phyloP scores from a whole-genome alignment of 2,113 vertebrate genomes.

The Macrotus californicus region DNA sequence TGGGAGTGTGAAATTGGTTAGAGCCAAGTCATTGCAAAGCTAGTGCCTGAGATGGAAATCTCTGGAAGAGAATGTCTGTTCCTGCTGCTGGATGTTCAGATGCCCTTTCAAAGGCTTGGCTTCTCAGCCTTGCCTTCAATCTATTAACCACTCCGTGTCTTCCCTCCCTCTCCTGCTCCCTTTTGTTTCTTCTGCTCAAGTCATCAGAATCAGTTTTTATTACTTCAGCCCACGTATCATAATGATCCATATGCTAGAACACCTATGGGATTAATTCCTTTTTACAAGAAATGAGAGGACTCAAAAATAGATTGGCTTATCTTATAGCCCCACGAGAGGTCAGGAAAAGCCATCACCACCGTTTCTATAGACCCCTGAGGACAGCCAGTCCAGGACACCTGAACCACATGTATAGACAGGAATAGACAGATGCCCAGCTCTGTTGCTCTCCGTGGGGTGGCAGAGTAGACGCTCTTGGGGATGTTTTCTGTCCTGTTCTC shows the following conservation, averaged over 20 bases:
- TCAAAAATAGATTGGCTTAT: not conserved
- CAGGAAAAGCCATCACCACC: not conserved
- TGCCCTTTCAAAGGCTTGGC: not conserved
- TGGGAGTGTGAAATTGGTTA: not conserved
- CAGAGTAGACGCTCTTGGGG: not conserved
- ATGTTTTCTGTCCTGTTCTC: not conserved
- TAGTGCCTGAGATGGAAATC: not conserved
- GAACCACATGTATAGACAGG: not conserved
- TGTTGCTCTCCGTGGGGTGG: not conserved
- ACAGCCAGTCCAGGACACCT: not conserved
- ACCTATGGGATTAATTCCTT: not conserved
- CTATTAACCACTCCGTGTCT: not conserved
- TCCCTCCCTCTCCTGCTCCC: not conserved
- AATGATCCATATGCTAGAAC: not conserved
- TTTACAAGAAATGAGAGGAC: not conserved
- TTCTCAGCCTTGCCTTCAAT: not conserved
- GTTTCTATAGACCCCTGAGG: not conserved
- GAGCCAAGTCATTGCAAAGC: not conserved
- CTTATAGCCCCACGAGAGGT: not conserved
- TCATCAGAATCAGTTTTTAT: not conserved
- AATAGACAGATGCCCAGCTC: not conserved
- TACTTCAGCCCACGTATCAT: not conserved
- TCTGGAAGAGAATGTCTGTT: not conserved
- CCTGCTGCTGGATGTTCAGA: not conserved
- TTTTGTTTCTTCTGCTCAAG: not conserved